These are phyloP conservation scores for Diprion similis DNA, from an alignment of 1,140 invertebrate species.

Conservation along the genomic window DNA sequence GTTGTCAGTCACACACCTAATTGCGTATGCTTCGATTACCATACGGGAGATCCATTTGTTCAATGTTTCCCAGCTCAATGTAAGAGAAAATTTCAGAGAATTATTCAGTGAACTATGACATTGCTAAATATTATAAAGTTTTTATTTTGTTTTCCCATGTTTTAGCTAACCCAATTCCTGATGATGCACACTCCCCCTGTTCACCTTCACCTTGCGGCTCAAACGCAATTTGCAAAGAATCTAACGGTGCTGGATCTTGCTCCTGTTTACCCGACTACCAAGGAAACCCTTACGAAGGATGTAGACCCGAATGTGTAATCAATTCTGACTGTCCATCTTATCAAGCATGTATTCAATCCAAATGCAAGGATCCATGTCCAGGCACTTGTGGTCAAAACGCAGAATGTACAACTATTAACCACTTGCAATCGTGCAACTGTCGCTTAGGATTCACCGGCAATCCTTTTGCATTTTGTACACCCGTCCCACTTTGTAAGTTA, in stretches of 20 bases:
- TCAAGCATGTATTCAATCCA: conserved; percentile 69
- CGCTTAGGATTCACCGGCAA: conserved; percentile 72
- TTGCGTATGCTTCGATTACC: conserved; percentile 56
- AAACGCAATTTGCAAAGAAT: conserved; percentile 73
- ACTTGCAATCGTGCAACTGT: conserved; percentile 77
- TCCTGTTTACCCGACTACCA: conserved; percentile 68
- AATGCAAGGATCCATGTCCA: conserved; percentile 76
- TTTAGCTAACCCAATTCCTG: conserved; percentile 23
- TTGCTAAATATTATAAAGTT: conserved; percentile 17
- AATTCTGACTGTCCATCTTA: conserved; percentile 70
- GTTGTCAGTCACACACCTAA: conserved; percentile 61
- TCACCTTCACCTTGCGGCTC: conserved; percentile 78
- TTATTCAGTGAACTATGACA: conserved; percentile 14
- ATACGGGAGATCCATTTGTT: conserved; percentile 65
- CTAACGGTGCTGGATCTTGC: conserved; percentile 66
- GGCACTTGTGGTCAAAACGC: conserved; percentile 78
- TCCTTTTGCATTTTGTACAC: conserved; percentile 68
- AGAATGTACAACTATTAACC: conserved; percentile 76
- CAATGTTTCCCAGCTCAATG: conserved; percentile 52
- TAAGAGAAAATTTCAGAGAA: conserved; percentile 44
- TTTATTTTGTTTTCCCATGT: conserved; percentile 21
- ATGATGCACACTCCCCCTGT: conserved; percentile 67
- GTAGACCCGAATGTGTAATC: conserved; percentile 71
- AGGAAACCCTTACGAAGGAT: conserved; percentile 71
- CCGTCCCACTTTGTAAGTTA: conserved; percentile 34